phyloP scores from a whole-genome alignment of 2,113 vertebrate genomes.

The Sander lucioperca region DNA sequence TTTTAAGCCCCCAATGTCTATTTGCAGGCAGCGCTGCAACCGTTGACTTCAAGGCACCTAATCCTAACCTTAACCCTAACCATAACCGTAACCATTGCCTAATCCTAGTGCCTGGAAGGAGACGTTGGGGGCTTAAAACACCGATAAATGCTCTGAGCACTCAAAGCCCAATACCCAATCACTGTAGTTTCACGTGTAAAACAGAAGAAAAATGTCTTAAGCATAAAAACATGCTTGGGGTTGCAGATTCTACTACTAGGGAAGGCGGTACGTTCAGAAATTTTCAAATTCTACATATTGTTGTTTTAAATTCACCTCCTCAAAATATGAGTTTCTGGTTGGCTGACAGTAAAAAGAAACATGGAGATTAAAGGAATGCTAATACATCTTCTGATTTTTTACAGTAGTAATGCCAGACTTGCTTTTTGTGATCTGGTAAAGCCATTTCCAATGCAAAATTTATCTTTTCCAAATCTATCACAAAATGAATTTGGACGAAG shows the following conservation, averaged over 20 bases:
- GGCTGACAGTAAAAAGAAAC: background rate
- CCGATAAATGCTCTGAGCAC: background rate
- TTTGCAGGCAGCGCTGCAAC: too few relatives aligned
- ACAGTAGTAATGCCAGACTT: background rate
- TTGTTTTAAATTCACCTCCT: background rate
- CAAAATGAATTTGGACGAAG: too few relatives aligned
- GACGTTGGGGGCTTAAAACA: too few relatives aligned
- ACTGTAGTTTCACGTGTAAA: background rate
- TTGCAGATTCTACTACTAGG: background rate
- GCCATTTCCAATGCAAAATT: background rate
- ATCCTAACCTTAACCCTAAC: too few relatives aligned
- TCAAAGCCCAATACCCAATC: background rate
- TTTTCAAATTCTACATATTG: background rate
- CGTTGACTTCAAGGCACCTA: too few relatives aligned
- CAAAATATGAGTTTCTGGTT: background rate
- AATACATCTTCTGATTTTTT: background rate
- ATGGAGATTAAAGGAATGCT: background rate
- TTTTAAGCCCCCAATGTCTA: too few relatives aligned
- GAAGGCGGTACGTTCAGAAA: background rate
- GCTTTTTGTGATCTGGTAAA: background rate
- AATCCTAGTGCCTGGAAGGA: too few relatives aligned
- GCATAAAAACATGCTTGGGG: background rate
- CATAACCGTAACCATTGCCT: too few relatives aligned
- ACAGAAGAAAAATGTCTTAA: background rate
- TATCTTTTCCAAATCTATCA: too few relatives aligned